Evolutionary conservation across 2,113 vertebrate species (phyloP).

Genomic region (Zosterops borbonicus): DNA sequence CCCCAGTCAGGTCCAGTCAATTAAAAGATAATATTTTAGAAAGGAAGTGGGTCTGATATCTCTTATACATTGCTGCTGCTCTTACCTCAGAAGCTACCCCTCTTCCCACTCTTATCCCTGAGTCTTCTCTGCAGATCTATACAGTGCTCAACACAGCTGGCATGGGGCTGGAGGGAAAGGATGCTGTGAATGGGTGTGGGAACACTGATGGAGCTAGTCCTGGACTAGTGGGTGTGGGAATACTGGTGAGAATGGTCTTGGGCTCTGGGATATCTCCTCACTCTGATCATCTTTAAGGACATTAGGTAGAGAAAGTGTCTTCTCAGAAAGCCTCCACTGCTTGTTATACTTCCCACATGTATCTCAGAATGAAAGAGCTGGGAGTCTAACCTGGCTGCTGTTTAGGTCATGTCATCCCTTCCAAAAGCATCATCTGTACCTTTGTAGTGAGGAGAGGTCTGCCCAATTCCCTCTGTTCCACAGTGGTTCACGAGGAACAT

Average conservation of each 20-base stretch:
- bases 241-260: not conserved
- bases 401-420: not conserved
- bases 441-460: not conserved
- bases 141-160: not conserved
- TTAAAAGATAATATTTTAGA: not conserved
- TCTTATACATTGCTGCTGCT: not conserved
- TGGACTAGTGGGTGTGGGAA: not conserved
- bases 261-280: not conserved
- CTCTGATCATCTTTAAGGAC: not conserved
- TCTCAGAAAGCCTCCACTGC: not conserved
- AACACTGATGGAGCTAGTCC: not conserved
- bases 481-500: rapidly evolving
- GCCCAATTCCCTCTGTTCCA: rapidly evolving
- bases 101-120: not conserved
- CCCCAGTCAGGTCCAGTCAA: not conserved
- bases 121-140: not conserved
- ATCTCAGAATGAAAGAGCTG: not conserved
- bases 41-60: not conserved
- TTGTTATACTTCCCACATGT: not conserved
- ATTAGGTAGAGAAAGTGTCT: not conserved
- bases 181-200: not conserved
- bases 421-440: not conserved
- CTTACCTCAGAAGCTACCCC: not conserved
- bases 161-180: no score
- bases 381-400: not conserved